Conservation (phyloP, 2,888 invertebrate species). For the Mesorhabditis spiculigera region DNA sequence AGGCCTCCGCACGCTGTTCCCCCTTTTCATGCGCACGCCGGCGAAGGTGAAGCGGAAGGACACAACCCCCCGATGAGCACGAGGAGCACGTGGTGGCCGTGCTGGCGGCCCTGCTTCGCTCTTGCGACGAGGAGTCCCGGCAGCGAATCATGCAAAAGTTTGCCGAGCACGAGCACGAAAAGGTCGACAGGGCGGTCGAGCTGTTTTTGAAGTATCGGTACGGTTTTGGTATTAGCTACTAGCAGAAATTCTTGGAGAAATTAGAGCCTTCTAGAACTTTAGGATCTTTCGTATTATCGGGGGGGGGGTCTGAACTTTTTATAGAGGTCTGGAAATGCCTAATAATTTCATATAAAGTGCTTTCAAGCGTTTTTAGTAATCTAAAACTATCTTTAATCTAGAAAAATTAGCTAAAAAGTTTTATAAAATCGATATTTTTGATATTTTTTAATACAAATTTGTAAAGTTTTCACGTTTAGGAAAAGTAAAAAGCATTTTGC, state of each 20-base stretch:
- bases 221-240: background rate
- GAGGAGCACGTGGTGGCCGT: constrained; percentile 77
- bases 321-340: too few species aligned
- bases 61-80: constrained; percentile 55
- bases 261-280: too few species aligned
- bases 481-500: too few species aligned
- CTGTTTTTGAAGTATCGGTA: constrained; percentile 80
- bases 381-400: too few species aligned
- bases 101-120: constrained; percentile 85
- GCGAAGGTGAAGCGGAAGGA: constrained; percentile 72
- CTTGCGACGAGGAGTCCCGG: constrained; percentile 84
- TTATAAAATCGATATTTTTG: background rate
- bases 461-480: too few species aligned
- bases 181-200: constrained; percentile 90
- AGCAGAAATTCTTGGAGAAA: too few species aligned
- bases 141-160: constrained; percentile 89
- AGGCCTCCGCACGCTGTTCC: constrained; percentile 88
- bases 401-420: too few species aligned
- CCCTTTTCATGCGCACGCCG: constrained; percentile 97
- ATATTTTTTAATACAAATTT: background rate
- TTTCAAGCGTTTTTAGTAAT: too few species aligned
- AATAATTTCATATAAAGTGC: too few species aligned
- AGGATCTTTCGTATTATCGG: too few species aligned
- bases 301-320: too few species aligned
- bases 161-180: constrained; percentile 94